These are phyloP conservation scores for Paramuricea clavata DNA, from an alignment of 92 coral and sea anemone species.

Conservation along the genomic window DNA sequence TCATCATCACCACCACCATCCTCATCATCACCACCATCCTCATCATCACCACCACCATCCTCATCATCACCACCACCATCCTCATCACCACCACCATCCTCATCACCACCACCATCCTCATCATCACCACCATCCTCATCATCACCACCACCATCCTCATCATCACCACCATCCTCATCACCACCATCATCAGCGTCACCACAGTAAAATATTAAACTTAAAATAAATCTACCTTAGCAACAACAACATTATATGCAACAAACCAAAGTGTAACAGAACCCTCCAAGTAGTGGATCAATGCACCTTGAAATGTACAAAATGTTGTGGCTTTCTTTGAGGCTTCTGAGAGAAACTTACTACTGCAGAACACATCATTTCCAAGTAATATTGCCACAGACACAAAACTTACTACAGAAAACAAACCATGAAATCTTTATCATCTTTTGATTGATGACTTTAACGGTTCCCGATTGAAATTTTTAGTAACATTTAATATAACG, in stretches of 20 bases:
- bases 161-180: too few species aligned
- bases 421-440: neutral
- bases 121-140: too few species aligned
- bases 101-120: too few species aligned
- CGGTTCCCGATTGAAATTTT: neutral
- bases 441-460: neutral
- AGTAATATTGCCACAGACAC: slow-evolving; percentile 52
- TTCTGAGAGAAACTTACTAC: slow-evolving; percentile 50
- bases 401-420: neutral
- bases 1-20: too few species aligned
- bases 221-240: slow-evolving; percentile 74
- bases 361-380: slow-evolving; percentile 74
- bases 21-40: too few species aligned
- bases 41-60: too few species aligned
- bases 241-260: slow-evolving; percentile 75
- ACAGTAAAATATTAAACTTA: too few species aligned
- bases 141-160: too few species aligned
- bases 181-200: too few species aligned
- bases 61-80: too few species aligned
- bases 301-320: slow-evolving; percentile 86
- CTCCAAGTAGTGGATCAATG: slow-evolving; percentile 71
- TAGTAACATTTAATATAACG: neutral
- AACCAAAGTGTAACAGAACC: slow-evolving; percentile 84
- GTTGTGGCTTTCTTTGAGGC: slow-evolving; percentile 64
- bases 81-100: too few species aligned